Base-by-base conservation (phyloP, 1,140 invertebrate genomes). In the Papilio dardanus region DNA sequence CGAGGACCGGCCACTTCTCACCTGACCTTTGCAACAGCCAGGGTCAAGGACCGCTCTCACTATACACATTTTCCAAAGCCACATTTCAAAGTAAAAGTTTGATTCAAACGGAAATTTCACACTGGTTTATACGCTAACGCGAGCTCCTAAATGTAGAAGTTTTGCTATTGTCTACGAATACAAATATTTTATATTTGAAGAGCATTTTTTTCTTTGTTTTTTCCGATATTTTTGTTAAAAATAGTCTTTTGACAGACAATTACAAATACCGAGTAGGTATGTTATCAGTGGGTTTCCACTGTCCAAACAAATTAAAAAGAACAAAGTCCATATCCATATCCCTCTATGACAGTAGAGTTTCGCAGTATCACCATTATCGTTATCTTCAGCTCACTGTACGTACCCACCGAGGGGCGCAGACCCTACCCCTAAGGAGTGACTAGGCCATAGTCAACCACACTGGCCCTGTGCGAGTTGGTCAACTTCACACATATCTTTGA, bases 1-100 rank as follows among this genome's bases (percentile, higher is more conserved):
- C 62, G 58, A 71, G 66, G 42, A 68, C 67, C 71, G 76, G 67
- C 77, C 81, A 83, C 79, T 81, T 75, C 76, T 79, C 76, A 74
- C 66, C 74, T 81, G 77, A 76, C 80, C 74, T 79, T 79, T 76
- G 66, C 73, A 79, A 77, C 79, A 80, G 80, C 77, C n/a, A 85
- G 80, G 83, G 83, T 83, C 83, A 85, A 85, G 83, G 82, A 83
- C 83, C 82, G 81, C 54, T 79, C 71, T 31, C 19, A 73, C 78
- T 75, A 82, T 81, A 78, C 77, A 73, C 71, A 31, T 54, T 54
- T 33, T 21, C 31, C 19, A n/a, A 33, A 50, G 71, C 46, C 71
- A 73, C 71, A 50, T 50, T 71, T 71, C 50, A 73, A 73, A 73
- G 71, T 73, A 31, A 73, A 73, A 73, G 33, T 73, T 73, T 58